Evolutionary conservation across 2,888 invertebrate species (phyloP), one percentile per base, ranked within the genome.

Genomic region (Drosophila vallismaia): DNA sequence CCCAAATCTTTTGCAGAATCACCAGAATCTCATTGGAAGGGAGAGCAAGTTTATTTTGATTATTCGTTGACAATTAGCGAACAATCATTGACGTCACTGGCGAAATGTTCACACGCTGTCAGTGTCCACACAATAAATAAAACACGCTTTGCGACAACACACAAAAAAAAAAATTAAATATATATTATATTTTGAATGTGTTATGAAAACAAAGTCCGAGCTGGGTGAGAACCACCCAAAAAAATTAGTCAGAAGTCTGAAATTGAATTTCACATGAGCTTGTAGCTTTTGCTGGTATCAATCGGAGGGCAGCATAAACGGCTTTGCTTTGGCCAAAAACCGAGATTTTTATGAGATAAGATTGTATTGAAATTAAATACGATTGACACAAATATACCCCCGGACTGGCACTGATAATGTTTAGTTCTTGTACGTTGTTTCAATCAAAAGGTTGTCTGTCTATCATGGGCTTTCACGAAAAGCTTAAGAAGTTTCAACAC

Each of bases 61-160:
- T 33, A 55, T 26, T 56, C 14, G 33, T 12, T 1, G 14, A 52
- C 29, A 67, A 48, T 69, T 56, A 69, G 36, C 69, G 36, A 56
- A 67, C 48, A 46, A 31, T 33, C 42, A 67, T 67, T 67, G 57
- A 57, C 70, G 70, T 67, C 67, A 69, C 69, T 38, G 31, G 31
- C 45, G 7, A 57, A 40, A 69, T 57, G 26, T 67, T 12, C 26
- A n/a, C 12, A 48, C n/a, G 19, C 19, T 42, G 40, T 42, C 40
- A 19, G 19, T 14, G 40, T 8, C 36, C 5, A 36, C 36, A 36
- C 36, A 36, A 36, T 36, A 36, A 36, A 36, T 36, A 36, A 36
- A 36, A 36, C 36, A 36, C 36, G 36, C n/a, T 36, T 36, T 36
- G n/a, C 36, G 2, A 36, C n/a, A n/a, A 36, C 36, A 36, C n/a